Percentiles rank a stretch among this genome's conserved stretches.
These are phyloP conservation scores for Tetramorium bicarinatum DNA, from an alignment of 2,888 invertebrate species.

Conservation along the genomic window DNA sequence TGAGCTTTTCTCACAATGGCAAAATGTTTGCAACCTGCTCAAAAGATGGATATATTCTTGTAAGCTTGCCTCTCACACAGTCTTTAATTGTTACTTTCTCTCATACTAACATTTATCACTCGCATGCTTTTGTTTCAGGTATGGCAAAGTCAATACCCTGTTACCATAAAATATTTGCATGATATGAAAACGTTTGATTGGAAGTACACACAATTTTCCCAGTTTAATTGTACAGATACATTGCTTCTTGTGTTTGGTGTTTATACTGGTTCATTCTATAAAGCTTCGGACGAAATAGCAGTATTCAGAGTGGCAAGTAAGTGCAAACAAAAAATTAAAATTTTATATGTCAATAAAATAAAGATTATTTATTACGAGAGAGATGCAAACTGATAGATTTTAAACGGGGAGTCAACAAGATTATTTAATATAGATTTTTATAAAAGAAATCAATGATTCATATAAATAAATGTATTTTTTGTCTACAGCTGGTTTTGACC, in stretches of 20 bases:
- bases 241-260: constrained; percentile 94
- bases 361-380: not conserved
- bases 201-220: constrained; percentile 95
- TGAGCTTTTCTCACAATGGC: constrained; percentile 95
- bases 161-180: constrained; percentile 90
- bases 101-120: not conserved
- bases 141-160: constrained; percentile 92
- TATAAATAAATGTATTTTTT: constrained; percentile 24
- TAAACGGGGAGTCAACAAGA: not conserved
- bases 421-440: not conserved
- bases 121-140: constrained; percentile 87
- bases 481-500: constrained; percentile 88
- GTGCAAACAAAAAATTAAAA: constrained; percentile 39
- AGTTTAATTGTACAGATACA: constrained; percentile 94
- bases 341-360: not conserved
- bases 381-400: not conserved
- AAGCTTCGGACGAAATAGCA: constrained; percentile 95
- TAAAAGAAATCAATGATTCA: not conserved
- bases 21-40: constrained; percentile 95
- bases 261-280: constrained; percentile 92
- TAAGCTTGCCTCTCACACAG: constrained; percentile 83
- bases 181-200: constrained; percentile 94
- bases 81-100: constrained; percentile 28
- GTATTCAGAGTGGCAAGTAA: constrained; percentile 92
- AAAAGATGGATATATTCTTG: constrained; percentile 94